Base-by-base conservation (phyloP, 2,797 vertebrate genomes). In the Hydrophis major region DNA sequence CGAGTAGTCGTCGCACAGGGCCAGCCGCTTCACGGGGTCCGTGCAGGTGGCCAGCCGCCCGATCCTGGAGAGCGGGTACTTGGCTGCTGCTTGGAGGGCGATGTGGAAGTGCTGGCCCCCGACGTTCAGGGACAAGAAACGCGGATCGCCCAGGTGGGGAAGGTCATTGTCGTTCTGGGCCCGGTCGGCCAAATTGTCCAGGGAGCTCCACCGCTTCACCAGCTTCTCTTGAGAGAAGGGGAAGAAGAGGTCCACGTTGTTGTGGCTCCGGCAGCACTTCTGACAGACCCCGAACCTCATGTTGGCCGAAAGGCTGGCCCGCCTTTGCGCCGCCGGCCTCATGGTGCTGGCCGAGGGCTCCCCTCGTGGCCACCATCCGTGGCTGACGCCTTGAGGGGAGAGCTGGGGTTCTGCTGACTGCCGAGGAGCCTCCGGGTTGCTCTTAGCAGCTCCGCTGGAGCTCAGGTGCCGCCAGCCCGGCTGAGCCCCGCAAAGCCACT, bases 1-100 rank as follows among this genome's bases (percentile, higher is more conserved):
- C 0, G 98, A 98, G 94, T 99, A 99, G 94, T 99, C 99, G 1
- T 99, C 98, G 0, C 98, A 99, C 88, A 99, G 98, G 0, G 98
- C 97, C 93, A 99, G 94, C 28, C 98, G 98, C 96, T 98, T 98
- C 28, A 89, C 96, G 0, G 97, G 98, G 95, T 99, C 98, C 0
- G 97, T 94, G 32, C 98, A 98, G 2, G 98, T 95, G 3, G 98
- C 98, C 93, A 99, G 97, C 86, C 97, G 96, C 56, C 99, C 98
- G 0, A 99, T 98, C 92, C 99, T 97, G 90, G 98, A 99, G 94
- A 97, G 94, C 0, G 98, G 98, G 86, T 98, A 97, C 91, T 3
- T 96, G 25, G 98, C 97, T 2, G 97, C 98, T 27, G 97, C 94
- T 83, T 97, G 97, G 92, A 93, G 98, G 0, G 98, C 98, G 5